Evolutionary conservation across 2,113 vertebrate species (phyloP), one percentile per base, ranked within the genome.

Genomic region (Pollachius pollachius): DNA sequence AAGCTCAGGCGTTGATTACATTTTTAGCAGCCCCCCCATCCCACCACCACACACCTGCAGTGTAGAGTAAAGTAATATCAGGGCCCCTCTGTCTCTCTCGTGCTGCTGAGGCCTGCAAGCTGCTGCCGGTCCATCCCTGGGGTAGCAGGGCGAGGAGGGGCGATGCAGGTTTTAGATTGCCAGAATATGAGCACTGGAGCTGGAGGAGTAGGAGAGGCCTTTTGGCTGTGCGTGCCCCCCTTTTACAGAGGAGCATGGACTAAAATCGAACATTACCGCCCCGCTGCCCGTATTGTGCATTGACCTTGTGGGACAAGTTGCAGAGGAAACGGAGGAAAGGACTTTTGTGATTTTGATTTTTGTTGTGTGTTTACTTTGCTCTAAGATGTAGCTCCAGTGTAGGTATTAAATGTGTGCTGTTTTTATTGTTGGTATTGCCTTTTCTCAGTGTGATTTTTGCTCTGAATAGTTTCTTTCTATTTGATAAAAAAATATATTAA

Each of bases 1-100:
- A 81, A 69, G 75, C 34, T 69, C 62, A 23, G 65, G 65, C 19
- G 65, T 76, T 87, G 82, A 89, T 90, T 85, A 87, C 81, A 88
- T 84, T 90, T 86, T 80, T 70, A 81, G 76, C 80, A 76, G 13
- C 58, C 19, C 58, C 19, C 58, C 19, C 58, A 6, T 60, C 58
- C 23, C 21, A 5, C 7, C 8, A 19, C n/a, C 3, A 69, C 17
- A 52, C 79, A 84, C 79, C 80, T 85, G 82, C 78, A 76, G 80
- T 71, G 72, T 74, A 64, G 68, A 18, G 78, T 85, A 72, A 74
- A 48, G 82, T 78, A 81, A 79, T 83, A 81, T 76, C 72, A 54
- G 65, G 77, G 75, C 69, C 57, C 78, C 81, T 80, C 73, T 12
- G 41, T 48, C 12, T 48, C 41, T 48, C 68, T 23, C 58, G 79